Evolutionary conservation across 2,888 invertebrate genomes (phyloP), one percentile per base, ranked within the genome.

Genomic region (Tetragonisca angustula): DNA sequence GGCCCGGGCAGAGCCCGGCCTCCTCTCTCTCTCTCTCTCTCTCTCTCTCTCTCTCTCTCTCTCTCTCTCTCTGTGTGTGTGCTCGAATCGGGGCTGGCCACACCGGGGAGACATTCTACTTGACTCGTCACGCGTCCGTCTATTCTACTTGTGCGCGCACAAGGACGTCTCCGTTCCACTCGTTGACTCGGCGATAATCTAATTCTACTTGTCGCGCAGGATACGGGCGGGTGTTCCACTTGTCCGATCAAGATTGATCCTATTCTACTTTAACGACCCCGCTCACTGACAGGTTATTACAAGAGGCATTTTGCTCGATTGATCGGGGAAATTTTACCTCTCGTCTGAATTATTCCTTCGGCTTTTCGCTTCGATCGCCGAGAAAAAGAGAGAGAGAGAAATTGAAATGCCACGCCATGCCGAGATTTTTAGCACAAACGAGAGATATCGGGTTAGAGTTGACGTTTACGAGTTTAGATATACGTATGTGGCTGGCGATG

Each of bases 121-220:
- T 72, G 24, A 21, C 21, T 6, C 43, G 52, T 68, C 36, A 36
- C 64, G 17, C 32, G 21, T 21, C 27, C 36, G 56, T 52, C 76
- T 6, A 27, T 36, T 68, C 76, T 54, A 61, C 49, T 27, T 61
- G 61, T 61, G 61, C 50, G 68, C 24, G 68, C 24, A 19, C 67
- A 54, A 21, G n/a, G 52, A 43, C 62, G 61, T 4, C 36, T 64
- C n/a, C 32, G 27, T 32, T 69, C 62, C 61, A 68, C 68, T 59
- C 21, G 65, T 32, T 59, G 21, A n/a, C 32, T 2, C 72, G n/a
- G n/a, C 4, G 27, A 49, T 21, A 27, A 21, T 62, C 43, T 79
- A 79, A 79, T 78, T 79, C 52, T 78, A 78, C 68, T 43, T 32
- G 52, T 77, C 32, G 6, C 24, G 21, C 17, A 2, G 68, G 19